Evolutionary conservation across 2,797 vertebrate genomes (phyloP).

Genomic region (Cryptoblepharus egeriae): DNA sequence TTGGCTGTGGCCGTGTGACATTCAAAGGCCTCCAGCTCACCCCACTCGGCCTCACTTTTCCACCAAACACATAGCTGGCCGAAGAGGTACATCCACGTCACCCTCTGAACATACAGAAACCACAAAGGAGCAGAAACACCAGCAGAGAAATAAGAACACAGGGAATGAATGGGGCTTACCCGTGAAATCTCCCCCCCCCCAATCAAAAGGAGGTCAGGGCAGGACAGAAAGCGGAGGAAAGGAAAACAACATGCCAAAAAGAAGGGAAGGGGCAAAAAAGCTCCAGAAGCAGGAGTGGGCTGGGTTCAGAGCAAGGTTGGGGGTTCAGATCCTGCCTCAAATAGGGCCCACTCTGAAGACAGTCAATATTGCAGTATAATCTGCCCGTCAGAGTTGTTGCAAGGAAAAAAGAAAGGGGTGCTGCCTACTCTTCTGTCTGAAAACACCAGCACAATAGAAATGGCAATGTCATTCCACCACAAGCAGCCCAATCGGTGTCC

Average conservation of each 20-base stretch:
- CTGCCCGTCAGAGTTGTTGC: no score
- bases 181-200: background rate
- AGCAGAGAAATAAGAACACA: background rate
- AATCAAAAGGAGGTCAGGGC: background rate
- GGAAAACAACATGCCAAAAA: background rate
- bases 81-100: conserved; percentile 28
- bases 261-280: background rate
- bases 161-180: background rate
- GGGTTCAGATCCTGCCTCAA: no score
- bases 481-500: no score
- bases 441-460: no score
- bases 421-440: no score
- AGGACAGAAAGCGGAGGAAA: background rate
- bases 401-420: no score
- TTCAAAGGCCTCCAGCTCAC: conserved; percentile 30
- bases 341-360: no score
- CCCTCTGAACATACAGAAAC: conserved; percentile 43
- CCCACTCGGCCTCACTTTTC: background rate
- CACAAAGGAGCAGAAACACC: background rate
- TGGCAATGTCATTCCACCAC: no score
- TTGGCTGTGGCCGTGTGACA: conserved; percentile 52
- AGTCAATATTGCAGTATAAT: no score
- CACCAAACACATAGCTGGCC: background rate
- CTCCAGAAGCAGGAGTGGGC: no score
- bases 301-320: no score